Base-by-base conservation (phyloP, 2,888 invertebrate genomes). In the Hyposoter didymator region DNA sequence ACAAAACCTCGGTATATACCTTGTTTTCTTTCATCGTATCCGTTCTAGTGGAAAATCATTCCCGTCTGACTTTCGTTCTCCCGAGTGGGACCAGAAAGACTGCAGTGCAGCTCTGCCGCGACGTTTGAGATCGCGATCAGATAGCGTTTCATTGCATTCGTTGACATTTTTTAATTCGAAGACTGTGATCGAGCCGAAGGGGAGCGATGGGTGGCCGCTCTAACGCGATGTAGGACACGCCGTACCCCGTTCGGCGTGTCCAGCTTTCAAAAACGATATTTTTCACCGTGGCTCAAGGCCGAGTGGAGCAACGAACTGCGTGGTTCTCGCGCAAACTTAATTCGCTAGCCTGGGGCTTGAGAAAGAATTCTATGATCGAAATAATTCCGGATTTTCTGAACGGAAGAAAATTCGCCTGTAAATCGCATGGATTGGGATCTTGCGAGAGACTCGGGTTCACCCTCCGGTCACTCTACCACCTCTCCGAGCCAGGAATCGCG, bases 31-130 rank as follows among this genome's bases (percentile, higher is more conserved):
- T 76, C 79, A 76, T 75, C 79, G 82, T 73, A 82, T 79, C 45
- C 82, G 82, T 79, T 85, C 82, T 73, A 80, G 67, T 79, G 76
- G 85, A 79, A 80, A 85, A 76, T 85, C 55, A 55, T 45, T 82
- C 62, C 22, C 47, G 73, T 64, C 66, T 66, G 73, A 47, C 66
- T 73, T 43, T 79, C 49, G 28, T 35, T 72, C 47, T 47, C 79
- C 76, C 76, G 69, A 82, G 78, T 28, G 85, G 59, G 82, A 59
- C 76, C 82, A 80, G n/a, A 55, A 43, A 47, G 12, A 19, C 32
- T 28, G 28, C n/a, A n/a, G n/a, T 28, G 43, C 45, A 32, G 17
- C 39, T 43, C 28, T 74, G 55, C 75, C 45, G 69, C 45, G 69
- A 19, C 62, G 79, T 70, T 64, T 35, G 64, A 32, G 17, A 32